These are phyloP conservation scores for Potorous gilbertii DNA, from an alignment of 2,797 vertebrate species.

Conservation along the genomic window DNA sequence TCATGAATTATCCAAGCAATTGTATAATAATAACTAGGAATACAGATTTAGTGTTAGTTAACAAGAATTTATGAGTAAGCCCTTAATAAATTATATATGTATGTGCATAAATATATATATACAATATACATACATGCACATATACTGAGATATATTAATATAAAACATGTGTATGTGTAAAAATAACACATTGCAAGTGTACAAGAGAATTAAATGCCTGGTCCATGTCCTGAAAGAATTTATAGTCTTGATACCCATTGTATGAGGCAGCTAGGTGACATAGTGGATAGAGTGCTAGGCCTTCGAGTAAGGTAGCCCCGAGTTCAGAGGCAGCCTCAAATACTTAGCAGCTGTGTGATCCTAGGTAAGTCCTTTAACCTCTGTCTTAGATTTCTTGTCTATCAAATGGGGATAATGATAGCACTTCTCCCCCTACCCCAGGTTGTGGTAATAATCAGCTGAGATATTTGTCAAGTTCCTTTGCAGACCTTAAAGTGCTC, in stretches of 20 bases:
- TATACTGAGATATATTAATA: background rate
- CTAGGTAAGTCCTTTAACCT: background rate
- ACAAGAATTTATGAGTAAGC: background rate
- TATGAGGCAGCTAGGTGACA: background rate
- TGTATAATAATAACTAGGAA: background rate
- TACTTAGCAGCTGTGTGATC: background rate
- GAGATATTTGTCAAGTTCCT: background rate
- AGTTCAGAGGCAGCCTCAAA: background rate
- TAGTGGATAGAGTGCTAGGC: background rate
- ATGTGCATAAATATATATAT: background rate
- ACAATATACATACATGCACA: background rate
- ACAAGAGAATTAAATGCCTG: background rate
- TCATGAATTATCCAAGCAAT: background rate
- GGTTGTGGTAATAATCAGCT: background rate
- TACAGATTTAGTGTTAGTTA: background rate
- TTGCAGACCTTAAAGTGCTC: background rate
- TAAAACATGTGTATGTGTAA: background rate
- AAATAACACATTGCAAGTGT: background rate
- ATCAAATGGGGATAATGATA: background rate
- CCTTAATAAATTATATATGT: background rate
- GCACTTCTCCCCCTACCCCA: background rate
- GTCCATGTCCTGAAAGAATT: background rate
- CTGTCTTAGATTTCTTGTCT: background rate
- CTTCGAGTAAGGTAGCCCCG: background rate
- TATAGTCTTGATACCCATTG: background rate